Evolutionary conservation across 2,113 vertebrate species (phyloP), one percentile per base, ranked within the genome.

Genomic region (Microcebus griseorufus): DNA sequence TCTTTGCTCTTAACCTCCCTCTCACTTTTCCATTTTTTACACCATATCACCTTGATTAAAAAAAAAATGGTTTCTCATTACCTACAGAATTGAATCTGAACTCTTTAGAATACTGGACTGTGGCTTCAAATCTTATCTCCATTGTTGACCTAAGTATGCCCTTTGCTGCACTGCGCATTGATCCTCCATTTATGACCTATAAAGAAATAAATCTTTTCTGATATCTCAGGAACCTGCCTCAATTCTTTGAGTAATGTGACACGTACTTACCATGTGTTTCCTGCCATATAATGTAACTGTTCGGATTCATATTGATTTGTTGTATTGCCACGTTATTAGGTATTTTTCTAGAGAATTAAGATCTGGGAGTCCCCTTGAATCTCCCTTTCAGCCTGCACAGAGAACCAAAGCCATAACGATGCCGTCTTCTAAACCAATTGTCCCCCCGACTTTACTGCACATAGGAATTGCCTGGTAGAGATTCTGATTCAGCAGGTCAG

Each of bases 381-480:
- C 9, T 32, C 34, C 29, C 62, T 64, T 1, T 20, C 64, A 55
- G 20, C 39, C 45, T 48, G 20, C 10, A 83, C 14, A 27, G 45
- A 48, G n/a, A n/a, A 45, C 11, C 51, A 7, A 39, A 53, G 39
- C 13, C 55, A 22, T 1, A 18, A 2, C 0, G 9, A 67, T 4
- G 34, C 23, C 13, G 16, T 39, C 29, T 27, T 37, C 20, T 29
- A 65, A 12, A 11, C 10, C 3, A 53, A 0, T 76, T 58, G 8
- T 62, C 65, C 39, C 48, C 48, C 20, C 13, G 13, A 39, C 14
- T 7, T 37, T n/a, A 9, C 3, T 2, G 9, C 55, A 39, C 6
- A 1, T n/a, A 9, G 3, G 55, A 73, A 20, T n/a, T 53, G 51
- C 4, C 48, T 37, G 27, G 20, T 13, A 5, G 37, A 69, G 51